These are phyloP conservation scores for Pteria penguin DNA, from an alignment of 2,888 invertebrate genomes.

Conservation along the genomic window DNA sequence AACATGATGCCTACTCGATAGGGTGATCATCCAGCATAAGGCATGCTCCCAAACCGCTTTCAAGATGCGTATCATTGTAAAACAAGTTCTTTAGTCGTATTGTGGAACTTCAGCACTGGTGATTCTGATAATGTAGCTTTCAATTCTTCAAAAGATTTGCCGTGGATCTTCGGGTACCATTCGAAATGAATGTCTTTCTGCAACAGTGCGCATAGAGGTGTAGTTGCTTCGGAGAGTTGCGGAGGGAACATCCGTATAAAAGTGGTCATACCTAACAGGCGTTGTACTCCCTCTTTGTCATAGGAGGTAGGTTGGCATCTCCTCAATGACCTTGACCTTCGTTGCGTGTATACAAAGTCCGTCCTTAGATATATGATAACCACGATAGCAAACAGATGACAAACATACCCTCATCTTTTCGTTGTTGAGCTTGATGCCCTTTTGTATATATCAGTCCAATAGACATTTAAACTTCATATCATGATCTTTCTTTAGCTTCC, in stretches of 20 bases:
- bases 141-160: conserved; percentile 31
- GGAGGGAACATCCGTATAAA: conserved; percentile 47
- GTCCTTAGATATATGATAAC: conserved; percentile 33
- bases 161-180: conserved; percentile 32
- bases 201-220: too few relatives aligned
- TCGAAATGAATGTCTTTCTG: conserved; percentile 22
- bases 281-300: conserved; percentile 33
- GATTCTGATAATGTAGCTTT: conserved; percentile 36
- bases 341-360: conserved; percentile 41
- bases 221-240: too few relatives aligned
- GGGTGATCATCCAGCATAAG: conserved; percentile 53
- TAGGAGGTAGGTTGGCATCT: too few relatives aligned
- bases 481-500: conserved; percentile 37
- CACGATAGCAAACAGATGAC: too few relatives aligned
- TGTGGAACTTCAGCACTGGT: conserved; percentile 34
- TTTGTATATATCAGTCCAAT: not conserved
- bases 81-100: conserved; percentile 1
- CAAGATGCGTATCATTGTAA: conserved; percentile 43
- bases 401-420: conserved; percentile 39
- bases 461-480: not conserved
- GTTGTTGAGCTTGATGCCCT: conserved; percentile 38
- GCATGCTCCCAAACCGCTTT: conserved; percentile 48
- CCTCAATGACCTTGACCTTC: conserved; percentile 38
- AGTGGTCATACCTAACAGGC: conserved; percentile 44
- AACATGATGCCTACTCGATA: conserved; percentile 48